Percentiles rank a stretch among this genome's conserved stretches.
Evolutionary conservation across 2,797 vertebrate species (phyloP).

Genomic region (Siniperca scherzeri): DNA sequence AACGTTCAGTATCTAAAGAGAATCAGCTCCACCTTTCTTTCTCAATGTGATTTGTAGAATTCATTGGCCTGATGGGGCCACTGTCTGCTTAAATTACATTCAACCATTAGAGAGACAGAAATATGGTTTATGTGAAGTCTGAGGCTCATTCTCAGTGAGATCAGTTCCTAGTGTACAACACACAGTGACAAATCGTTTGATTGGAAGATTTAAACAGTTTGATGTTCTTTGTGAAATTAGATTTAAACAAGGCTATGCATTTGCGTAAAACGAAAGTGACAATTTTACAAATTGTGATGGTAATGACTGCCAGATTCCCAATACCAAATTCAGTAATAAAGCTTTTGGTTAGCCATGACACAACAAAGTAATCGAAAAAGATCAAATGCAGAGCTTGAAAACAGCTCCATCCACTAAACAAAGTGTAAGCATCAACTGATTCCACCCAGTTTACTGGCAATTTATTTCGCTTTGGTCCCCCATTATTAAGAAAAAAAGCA

Average conservation of each 20-base stretch:
- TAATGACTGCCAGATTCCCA: background rate
- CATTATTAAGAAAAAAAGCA: conserved; percentile 25
- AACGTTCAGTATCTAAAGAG: conserved; percentile 59
- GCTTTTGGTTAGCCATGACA: conserved; percentile 1
- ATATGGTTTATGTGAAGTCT: conserved; percentile 5
- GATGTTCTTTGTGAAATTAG: conserved; percentile 18
- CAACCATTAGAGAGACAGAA: conserved; percentile 3
- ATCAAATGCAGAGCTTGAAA: conserved; percentile 7
- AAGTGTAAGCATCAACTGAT: conserved; percentile 26
- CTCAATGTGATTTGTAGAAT: conserved; percentile 36
- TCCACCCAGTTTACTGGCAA: conserved; percentile 25
- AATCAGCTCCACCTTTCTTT: conserved; percentile 43
- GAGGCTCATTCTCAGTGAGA: background rate
- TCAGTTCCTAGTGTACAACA: background rate
- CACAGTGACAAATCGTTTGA: background rate
- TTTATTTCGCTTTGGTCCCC: conserved; percentile 27
- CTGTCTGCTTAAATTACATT: conserved; percentile 52
- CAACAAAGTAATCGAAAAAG: conserved; percentile 10
- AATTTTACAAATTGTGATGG: background rate
- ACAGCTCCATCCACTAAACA: conserved; percentile 23
- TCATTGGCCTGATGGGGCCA: conserved; percentile 48
- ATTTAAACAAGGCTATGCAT: background rate
- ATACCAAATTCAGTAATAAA: background rate
- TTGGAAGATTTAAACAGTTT: conserved; percentile 11
- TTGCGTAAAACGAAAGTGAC: background rate